These are phyloP conservation scores for Cuculus canorus DNA, from an alignment of 2,797 vertebrate genomes.

Conservation along the genomic window DNA sequence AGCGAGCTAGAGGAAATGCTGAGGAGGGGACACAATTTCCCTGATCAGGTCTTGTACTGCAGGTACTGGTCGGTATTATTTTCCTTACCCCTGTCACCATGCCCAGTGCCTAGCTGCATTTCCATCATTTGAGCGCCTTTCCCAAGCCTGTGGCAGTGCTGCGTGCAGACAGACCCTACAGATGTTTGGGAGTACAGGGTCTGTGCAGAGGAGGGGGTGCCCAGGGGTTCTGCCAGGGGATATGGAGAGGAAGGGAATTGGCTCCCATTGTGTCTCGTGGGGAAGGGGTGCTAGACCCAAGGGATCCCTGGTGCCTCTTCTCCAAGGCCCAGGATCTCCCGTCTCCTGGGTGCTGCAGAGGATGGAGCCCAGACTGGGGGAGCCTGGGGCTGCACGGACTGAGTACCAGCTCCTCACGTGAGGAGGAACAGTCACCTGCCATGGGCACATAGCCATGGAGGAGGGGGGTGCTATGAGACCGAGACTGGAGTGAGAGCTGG, in stretches of 20 bases:
- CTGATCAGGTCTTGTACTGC: rapidly evolving
- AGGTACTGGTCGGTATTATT: rapidly evolving
- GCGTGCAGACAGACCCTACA: rapidly evolving
- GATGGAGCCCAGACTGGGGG: neutral
- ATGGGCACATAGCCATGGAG: rapidly evolving
- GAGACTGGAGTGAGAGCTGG: neutral
- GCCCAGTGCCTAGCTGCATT: neutral
- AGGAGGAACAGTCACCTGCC: neutral
- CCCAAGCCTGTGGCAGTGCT: rapidly evolving
- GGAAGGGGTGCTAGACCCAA: rapidly evolving
- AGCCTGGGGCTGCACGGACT: rapidly evolving
- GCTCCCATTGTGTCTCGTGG: rapidly evolving
- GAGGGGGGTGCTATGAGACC: neutral
- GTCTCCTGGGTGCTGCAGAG: neutral
- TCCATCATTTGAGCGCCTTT: neutral
- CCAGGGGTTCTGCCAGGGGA: neutral
- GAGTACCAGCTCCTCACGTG: rapidly evolving
- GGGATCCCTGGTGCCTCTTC: neutral
- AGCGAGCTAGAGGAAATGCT: neutral
- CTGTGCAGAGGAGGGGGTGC: neutral
- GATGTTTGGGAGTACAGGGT: rapidly evolving
- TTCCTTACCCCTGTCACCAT: neutral
- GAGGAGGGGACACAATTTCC: rapidly evolving
- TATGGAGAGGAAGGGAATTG: rapidly evolving
- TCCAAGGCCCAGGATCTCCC: neutral